A percentile compares a stretch with the other conserved stretches of the same genome.
Conservation (phyloP, 2,797 vertebrate genomes). For the Poecilia gillii region DNA sequence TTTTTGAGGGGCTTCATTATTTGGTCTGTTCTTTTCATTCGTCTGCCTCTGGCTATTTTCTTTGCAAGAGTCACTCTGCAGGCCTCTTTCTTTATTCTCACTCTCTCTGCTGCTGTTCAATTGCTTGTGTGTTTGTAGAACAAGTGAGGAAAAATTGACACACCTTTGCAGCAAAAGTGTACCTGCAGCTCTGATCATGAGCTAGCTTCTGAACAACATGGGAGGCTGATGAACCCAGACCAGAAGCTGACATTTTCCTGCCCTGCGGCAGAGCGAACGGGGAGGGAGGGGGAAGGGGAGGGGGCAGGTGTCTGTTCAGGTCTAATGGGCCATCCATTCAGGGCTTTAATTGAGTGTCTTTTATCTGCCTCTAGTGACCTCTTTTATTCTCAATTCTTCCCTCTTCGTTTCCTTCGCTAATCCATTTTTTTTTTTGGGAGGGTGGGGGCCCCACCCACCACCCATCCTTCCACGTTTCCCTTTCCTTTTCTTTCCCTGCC, state of each 20-base stretch:
- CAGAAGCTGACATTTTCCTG: slow-evolving; percentile 66
- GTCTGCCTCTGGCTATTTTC: slow-evolving; percentile 56
- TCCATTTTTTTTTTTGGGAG: slow-evolving; percentile 38
- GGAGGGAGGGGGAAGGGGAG: slow-evolving; percentile 19
- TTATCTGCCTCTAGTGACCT: slow-evolving; percentile 75
- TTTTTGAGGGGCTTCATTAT: slow-evolving; percentile 49
- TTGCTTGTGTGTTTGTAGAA: slow-evolving; percentile 47
- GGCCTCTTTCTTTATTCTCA: slow-evolving; percentile 33
- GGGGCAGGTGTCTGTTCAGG: slow-evolving; percentile 71
- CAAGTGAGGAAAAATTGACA: slow-evolving; percentile 48
- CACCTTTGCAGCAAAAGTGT: slow-evolving; percentile 62
- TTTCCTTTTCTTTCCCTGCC: slow-evolving; percentile 3
- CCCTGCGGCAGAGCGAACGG: slow-evolving; percentile 43
- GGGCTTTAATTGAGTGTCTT: slow-evolving; percentile 78
- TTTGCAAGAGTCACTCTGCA: slow-evolving; percentile 28
- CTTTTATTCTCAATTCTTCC: slow-evolving; percentile 66
- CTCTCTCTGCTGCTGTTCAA: slow-evolving; percentile 18
- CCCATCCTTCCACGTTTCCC: neutral
- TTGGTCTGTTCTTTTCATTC: slow-evolving; percentile 28
- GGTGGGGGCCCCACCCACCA: neutral
- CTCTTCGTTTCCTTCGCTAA: slow-evolving; percentile 47
- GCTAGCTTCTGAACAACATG: slow-evolving; percentile 52
- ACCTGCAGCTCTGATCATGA: slow-evolving; percentile 63
- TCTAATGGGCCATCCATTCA: slow-evolving; percentile 76
- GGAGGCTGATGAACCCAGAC: slow-evolving; percentile 69